Percentiles rank a stretch among this genome's conserved stretches.
Conservation (phyloP, 2,888 invertebrate genomes). For the Dolichopus griseipennis region DNA sequence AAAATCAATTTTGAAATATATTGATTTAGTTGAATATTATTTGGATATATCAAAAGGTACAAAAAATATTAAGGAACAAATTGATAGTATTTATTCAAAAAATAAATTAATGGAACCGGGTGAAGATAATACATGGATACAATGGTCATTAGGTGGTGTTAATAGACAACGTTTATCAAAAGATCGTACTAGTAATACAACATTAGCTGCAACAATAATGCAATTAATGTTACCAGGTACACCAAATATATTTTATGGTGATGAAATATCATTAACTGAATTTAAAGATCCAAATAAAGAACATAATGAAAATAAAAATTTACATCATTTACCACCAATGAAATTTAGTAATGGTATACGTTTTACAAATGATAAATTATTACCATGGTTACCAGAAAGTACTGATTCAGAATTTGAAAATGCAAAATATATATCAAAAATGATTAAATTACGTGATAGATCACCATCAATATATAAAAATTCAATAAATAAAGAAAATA, state of each 20-base stretch:
- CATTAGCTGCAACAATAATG: constrained; percentile 60
- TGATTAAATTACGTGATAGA: constrained; percentile 51
- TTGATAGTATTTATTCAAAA: constrained; percentile 47
- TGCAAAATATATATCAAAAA: constrained; percentile 49
- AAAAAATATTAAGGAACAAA: constrained; percentile 49
- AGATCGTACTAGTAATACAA: constrained; percentile 50
- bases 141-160: constrained; percentile 66
- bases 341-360: constrained; percentile 48
- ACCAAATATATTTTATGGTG: constrained; percentile 82
- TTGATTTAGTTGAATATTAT: constrained; percentile 65
- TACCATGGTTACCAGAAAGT: constrained; percentile 57
- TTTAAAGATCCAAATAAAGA: constrained; percentile 50
- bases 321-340: constrained; percentile 65
- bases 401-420: constrained; percentile 48
- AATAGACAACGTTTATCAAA: constrained; percentile 51
- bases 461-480: constrained; percentile 68
- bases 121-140: constrained; percentile 64
- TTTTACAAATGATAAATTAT: constrained; percentile 46
- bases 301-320: constrained; percentile 50
- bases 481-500: constrained; percentile 57
- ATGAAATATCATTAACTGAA: constrained; percentile 70
- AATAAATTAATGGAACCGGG: constrained; percentile 49
- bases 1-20: constrained; percentile 53
- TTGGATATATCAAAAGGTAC: constrained; percentile 53
- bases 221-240: constrained; percentile 78